Base-by-base conservation (phyloP, 2,888 invertebrate species). In the Parapristionchus giblindavisi region DNA sequence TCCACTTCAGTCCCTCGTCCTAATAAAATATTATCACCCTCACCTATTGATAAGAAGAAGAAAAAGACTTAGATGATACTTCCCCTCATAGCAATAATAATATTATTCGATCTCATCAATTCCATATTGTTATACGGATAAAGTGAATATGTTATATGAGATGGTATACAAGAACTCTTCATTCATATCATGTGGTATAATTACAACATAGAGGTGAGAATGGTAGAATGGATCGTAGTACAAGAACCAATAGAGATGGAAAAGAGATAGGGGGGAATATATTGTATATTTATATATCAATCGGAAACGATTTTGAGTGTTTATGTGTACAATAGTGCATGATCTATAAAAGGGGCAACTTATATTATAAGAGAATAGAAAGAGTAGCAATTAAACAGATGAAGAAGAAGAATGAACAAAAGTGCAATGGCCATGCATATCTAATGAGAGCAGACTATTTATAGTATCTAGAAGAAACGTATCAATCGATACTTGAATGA, bases 111-210 rank as follows among this genome's bases (percentile, higher is more conserved):
- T 29, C 36, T 34, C 4, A 24, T 61, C 8, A 8, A 21, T 32
- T 58, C 29, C 11, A 24, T 61, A 4, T 34, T 27, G 14, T 58
- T 29, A 14, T 58, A 14, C 8, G 29, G n/a, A 17, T 32, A 58
- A 29, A 32, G 8, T 17, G 43, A n/a, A n/a, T n/a, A n/a, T n/a
- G n/a, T n/a, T n/a, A n/a, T 14, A 43, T 14, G 43, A 43, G 17
- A 14, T 54, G 27, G 21, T 66, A 51, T 66, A 66, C 66, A 66
- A 51, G 51, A 66, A 29, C 66, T 66, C 66, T 66, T 66, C 66
- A 66, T 66, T 66, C 66, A 66, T 66, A 51, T 61, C 61, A 21
- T 51, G 24, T 51, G 29, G 66, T 66, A 51, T 66, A 51, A 66
- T 66, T 66, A 66, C 66, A 66, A 36, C 65, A 65, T 65, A 65